Conservation (phyloP, 2,888 invertebrate species). For the Phaedon cochleariae region DNA sequence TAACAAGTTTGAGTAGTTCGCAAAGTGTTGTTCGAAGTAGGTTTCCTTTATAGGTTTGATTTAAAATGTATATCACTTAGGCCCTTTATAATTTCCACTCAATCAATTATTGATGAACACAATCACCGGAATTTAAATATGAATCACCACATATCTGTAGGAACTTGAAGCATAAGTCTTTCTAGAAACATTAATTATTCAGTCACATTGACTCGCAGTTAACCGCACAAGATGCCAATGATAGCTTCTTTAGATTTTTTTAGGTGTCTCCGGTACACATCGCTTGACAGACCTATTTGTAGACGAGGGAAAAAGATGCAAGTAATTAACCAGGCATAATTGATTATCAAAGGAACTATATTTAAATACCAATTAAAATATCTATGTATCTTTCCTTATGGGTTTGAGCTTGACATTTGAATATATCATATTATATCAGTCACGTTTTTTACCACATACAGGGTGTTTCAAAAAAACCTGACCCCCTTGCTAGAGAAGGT, state of each 20-base stretch:
- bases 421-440: too few relatives aligned
- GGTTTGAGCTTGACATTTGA: not conserved
- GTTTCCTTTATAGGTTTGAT: too few relatives aligned
- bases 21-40: too few relatives aligned
- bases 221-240: constrained; percentile 14
- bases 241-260: constrained; percentile 15
- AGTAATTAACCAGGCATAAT: constrained; percentile 14
- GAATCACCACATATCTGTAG: too few relatives aligned
- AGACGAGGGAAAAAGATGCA: constrained; percentile 24
- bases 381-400: not conserved
- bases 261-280: not conserved
- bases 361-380: constrained; percentile 15
- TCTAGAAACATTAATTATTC: constrained; percentile 8
- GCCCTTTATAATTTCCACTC: too few relatives aligned
- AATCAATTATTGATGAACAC: too few relatives aligned
- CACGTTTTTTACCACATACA: too few relatives aligned
- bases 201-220: not conserved
- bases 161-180: not conserved
- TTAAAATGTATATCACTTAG: too few relatives aligned
- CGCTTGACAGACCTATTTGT: constrained; percentile 47
- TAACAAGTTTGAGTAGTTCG: too few relatives aligned
- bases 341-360: constrained; percentile 11
- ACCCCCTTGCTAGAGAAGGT: too few relatives aligned
- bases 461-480: too few relatives aligned
- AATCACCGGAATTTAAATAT: too few relatives aligned